A percentile compares a stretch with the other conserved stretches of the same genome.
These are phyloP conservation scores for Xanthostigma xanthostigma DNA, from an alignment of 2,888 invertebrate species.

Conservation along the genomic window DNA sequence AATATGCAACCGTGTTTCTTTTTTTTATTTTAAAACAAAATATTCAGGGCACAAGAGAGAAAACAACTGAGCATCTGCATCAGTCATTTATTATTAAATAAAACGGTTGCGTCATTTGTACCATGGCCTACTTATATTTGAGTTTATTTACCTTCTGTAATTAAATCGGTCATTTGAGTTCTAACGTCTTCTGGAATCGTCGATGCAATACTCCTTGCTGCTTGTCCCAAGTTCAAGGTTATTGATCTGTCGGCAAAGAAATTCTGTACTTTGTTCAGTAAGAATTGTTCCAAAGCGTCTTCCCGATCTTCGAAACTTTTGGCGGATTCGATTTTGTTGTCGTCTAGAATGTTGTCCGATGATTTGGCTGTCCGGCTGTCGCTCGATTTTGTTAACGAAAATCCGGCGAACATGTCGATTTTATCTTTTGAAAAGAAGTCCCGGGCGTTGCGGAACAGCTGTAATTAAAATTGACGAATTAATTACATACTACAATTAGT, in stretches of 20 bases:
- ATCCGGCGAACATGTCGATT: slow-evolving; percentile 38
- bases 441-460: slow-evolving; percentile 40
- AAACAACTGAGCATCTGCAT: too few relatives aligned
- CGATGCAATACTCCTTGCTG: slow-evolving; percentile 32
- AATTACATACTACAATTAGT: too few relatives aligned
- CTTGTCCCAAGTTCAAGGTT: slow-evolving; percentile 32
- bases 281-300: slow-evolving; percentile 38
- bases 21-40: too few relatives aligned
- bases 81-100: too few relatives aligned
- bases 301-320: slow-evolving; percentile 35
- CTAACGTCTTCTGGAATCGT: slow-evolving; percentile 39
- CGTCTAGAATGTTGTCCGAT: slow-evolving; percentile 29
- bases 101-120: too few relatives aligned
- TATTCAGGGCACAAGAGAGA: too few relatives aligned
- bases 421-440: slow-evolving; percentile 41
- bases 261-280: slow-evolving; percentile 34
- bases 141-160: slow-evolving; percentile 34
- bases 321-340: slow-evolving; percentile 33
- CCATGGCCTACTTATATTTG: too few relatives aligned
- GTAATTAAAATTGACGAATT: slow-evolving; percentile 10
- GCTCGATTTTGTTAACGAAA: slow-evolving; percentile 27
- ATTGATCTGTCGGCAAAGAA: slow-evolving; percentile 41
- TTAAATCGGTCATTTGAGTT: slow-evolving; percentile 34
- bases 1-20: too few relatives aligned
- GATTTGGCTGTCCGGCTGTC: slow-evolving; percentile 29